Conservation (phyloP, 2,113 vertebrate genomes). For the Chloropsis cyanopogon region DNA sequence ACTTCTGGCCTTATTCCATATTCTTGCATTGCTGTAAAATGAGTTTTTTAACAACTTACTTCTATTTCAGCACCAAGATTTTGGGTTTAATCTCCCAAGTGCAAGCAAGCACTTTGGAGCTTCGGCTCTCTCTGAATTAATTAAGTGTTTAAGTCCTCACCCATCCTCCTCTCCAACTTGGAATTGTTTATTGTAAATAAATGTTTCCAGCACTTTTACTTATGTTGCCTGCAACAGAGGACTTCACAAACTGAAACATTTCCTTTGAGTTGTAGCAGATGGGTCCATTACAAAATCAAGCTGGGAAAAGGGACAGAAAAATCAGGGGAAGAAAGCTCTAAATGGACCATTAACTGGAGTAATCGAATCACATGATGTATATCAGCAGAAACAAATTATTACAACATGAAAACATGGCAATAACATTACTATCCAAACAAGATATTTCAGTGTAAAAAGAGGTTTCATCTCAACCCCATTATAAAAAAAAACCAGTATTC, state of each 20-base stretch:
- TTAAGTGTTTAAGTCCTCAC: background rate
- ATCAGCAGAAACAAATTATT: background rate
- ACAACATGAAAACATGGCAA: background rate
- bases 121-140: background rate
- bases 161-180: background rate
- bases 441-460: background rate
- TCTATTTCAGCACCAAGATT: background rate
- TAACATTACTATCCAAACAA: background rate
- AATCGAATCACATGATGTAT: background rate
- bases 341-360: background rate
- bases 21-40: background rate
- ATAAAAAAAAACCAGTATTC: background rate
- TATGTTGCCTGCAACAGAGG: background rate
- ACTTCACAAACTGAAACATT: background rate
- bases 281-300: background rate
- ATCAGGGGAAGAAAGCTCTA: background rate
- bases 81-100: background rate
- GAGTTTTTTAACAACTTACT: background rate
- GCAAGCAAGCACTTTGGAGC: rapidly evolving
- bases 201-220: background rate
- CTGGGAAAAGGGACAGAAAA: background rate
- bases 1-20: background rate
- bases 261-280: background rate
- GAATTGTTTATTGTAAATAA: background rate
- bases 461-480: background rate